These are phyloP conservation scores for Capreolus pygargus DNA, from an alignment of 2,113 vertebrate species.

Conservation along the genomic window DNA sequence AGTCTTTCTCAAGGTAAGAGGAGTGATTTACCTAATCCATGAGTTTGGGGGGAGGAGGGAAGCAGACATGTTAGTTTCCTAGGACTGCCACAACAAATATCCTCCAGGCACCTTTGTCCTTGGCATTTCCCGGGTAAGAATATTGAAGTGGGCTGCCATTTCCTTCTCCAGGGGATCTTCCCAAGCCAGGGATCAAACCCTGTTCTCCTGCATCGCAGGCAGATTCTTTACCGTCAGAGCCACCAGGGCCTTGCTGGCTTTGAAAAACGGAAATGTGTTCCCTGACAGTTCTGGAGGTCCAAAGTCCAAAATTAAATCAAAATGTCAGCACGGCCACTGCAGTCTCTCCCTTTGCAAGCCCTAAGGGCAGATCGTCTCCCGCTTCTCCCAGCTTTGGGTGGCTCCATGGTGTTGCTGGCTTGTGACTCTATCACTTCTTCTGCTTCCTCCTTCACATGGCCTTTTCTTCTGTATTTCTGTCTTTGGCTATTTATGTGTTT, in stretches of 20 bases:
- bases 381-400: neutral
- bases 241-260: neutral
- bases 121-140: neutral
- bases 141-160: neutral
- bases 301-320: neutral
- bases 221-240: rapidly evolving
- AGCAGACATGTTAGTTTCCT: neutral
- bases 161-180: neutral
- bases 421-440: neutral
- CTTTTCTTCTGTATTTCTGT: neutral
- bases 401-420: neutral
- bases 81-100: neutral
- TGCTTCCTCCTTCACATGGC: neutral
- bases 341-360: neutral
- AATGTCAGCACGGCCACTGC: neutral
- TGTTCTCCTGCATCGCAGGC: neutral
- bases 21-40: neutral
- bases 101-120: neutral
- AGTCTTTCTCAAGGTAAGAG: neutral
- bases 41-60: neutral
- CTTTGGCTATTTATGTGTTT: neutral
- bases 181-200: neutral
- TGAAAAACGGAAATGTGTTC: neutral
- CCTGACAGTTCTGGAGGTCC: neutral
- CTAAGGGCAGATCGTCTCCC: neutral